phyloP scores from a whole-genome alignment of 2,797 vertebrate species.

The Saguinus oedipus region DNA sequence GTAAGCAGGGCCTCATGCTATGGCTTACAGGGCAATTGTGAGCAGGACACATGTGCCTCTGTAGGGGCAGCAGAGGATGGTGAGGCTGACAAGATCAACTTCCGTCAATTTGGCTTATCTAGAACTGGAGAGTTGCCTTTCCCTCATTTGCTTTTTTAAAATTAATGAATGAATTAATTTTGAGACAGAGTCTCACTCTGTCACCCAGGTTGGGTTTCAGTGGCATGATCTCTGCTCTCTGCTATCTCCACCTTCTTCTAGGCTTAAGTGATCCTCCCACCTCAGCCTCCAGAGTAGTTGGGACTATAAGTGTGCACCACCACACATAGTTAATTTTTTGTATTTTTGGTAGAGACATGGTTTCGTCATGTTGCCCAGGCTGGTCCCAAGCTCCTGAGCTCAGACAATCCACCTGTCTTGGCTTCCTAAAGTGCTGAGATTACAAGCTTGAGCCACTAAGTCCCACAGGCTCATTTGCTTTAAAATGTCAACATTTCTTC shows the following conservation, averaged over 20 bases:
- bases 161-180: background rate
- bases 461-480: background rate
- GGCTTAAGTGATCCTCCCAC: background rate
- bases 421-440: background rate
- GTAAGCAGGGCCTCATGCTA: rapidly evolving
- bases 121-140: constrained; percentile 19
- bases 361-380: background rate
- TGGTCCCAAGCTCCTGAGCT: background rate
- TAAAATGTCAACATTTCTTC: background rate
- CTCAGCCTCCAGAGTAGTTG: background rate
- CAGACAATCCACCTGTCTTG: background rate
- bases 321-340: background rate
- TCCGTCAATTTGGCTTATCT: background rate
- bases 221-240: background rate
- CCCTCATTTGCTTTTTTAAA: background rate
- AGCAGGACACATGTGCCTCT: background rate
- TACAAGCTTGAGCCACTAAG: background rate
- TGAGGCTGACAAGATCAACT: background rate
- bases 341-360: background rate
- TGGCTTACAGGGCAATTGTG: too few relatives aligned
- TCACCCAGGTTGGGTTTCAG: background rate
- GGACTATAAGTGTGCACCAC: background rate
- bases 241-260: background rate
- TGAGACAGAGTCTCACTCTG: background rate
- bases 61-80: background rate